Conservation (phyloP, 35 echinoderm and acorn worm species). For the Eucidaris tribuloides region DNA sequence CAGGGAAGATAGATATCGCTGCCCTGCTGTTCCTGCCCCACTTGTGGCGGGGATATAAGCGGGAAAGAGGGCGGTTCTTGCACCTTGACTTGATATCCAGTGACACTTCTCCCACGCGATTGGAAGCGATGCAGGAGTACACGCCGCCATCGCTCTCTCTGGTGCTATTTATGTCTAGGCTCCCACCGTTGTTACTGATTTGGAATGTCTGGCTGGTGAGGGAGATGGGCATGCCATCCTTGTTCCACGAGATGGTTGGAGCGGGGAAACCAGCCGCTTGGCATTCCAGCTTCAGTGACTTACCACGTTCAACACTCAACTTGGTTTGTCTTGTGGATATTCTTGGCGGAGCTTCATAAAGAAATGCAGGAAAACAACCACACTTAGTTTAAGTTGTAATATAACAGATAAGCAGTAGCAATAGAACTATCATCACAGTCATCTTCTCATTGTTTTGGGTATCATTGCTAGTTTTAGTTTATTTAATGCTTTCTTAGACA, state of each 20-base stretch:
- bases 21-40: no score
- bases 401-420: no score
- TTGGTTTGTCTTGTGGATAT: conserved; percentile 7
- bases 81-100: no score
- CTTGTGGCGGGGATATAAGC: no score
- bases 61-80: no score
- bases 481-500: no score
- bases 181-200: conserved; percentile 46
- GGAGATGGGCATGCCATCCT: conserved; percentile 40
- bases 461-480: no score
- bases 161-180: conserved; percentile 81
- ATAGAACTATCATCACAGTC: no score
- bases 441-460: no score
- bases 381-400: no score
- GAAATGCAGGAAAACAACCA: background rate
- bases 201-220: background rate
- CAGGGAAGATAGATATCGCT: conserved; percentile 58
- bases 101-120: conserved; percentile 34
- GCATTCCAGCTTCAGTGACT: conserved; percentile 61
- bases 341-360: conserved; percentile 49
- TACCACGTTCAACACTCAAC: conserved; percentile 33
- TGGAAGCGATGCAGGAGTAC: conserved; percentile 70
- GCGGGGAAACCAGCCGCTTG: conserved; percentile 60
- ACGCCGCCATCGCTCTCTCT: conserved; percentile 64
- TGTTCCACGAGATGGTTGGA: conserved; percentile 74